These are phyloP conservation scores for Pseudocheirus occidentalis DNA, from an alignment of 2,797 vertebrate species.

Conservation along the genomic window DNA sequence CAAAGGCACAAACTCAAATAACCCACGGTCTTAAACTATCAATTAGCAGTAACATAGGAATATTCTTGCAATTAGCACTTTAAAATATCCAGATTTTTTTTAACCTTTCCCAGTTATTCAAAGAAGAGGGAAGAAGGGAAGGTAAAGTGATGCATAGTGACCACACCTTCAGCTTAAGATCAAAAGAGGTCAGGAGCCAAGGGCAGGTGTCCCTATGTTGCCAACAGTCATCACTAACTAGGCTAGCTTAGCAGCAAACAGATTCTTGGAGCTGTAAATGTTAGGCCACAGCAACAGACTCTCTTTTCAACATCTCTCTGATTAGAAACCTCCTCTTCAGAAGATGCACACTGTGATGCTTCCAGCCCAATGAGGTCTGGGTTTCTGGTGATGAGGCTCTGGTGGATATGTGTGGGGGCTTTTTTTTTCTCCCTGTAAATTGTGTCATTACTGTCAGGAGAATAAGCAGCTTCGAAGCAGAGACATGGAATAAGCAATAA, in stretches of 20 bases:
- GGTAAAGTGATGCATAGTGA: neutral
- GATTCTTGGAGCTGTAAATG: slow-evolving; percentile 66
- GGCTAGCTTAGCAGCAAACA: slow-evolving; percentile 40
- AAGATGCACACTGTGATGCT: slow-evolving; percentile 44
- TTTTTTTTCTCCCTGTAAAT: slow-evolving; percentile 62
- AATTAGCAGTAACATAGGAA: slow-evolving; percentile 10
- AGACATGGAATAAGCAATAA: slow-evolving; percentile 50
- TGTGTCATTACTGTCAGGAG: slow-evolving; percentile 66
- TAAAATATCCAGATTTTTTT: slow-evolving; percentile 22
- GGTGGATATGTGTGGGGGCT: neutral
- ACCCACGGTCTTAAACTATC: neutral
- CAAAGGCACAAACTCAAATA: neutral
- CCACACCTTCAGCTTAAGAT: slow-evolving; percentile 48
- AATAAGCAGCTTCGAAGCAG: slow-evolving; percentile 51
- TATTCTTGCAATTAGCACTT: slow-evolving; percentile 31
- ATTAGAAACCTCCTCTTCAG: slow-evolving; percentile 78
- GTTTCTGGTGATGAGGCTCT: slow-evolving; percentile 38
- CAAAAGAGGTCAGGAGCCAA: slow-evolving; percentile 46
- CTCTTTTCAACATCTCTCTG: slow-evolving; percentile 69
- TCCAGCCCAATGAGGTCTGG: slow-evolving; percentile 40
- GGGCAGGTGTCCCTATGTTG: slow-evolving; percentile 34
- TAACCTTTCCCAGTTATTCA: slow-evolving; percentile 20
- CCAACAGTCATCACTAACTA: slow-evolving; percentile 38
- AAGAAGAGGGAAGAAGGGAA: slow-evolving; percentile 39
- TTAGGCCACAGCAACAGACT: slow-evolving; percentile 62